Percentiles rank a stretch among this genome's conserved stretches.
Conservation (phyloP, 2,113 vertebrate genomes). For the Callionymus lyra region DNA sequence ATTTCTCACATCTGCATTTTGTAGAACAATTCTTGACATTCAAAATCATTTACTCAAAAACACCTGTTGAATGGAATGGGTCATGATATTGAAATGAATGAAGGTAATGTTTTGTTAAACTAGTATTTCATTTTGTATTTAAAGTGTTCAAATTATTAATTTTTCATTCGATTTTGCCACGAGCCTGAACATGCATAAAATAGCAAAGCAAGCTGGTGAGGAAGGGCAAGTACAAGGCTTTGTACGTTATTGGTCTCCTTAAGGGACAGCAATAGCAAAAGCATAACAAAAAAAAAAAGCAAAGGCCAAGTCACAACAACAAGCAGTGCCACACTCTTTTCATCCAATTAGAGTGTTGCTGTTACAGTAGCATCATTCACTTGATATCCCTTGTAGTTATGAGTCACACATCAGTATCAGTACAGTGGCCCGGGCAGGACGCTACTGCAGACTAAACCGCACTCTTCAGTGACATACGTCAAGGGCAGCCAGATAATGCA, state of each 20-base stretch:
- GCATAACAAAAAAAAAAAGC: no score
- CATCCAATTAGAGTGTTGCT: conserved; percentile 31
- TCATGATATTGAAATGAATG: conserved; percentile 32
- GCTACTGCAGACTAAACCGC: conserved; percentile 24
- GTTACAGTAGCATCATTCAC: conserved; percentile 42
- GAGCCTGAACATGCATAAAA: no score
- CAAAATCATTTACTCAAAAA: no score
- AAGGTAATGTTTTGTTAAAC: conserved; percentile 30
- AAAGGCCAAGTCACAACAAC: conserved; percentile 29
- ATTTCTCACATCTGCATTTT: no score
- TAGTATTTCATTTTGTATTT: conserved; percentile 35
- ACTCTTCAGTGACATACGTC: conserved; percentile 32
- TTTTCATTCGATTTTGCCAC: no score
- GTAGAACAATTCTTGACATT: no score
- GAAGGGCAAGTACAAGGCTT: no score
- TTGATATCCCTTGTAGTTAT: conserved; percentile 51
- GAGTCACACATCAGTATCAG: conserved; percentile 42
- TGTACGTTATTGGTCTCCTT: conserved; percentile 24
- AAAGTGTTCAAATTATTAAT: conserved; percentile 32
- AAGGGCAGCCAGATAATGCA: conserved; percentile 50
- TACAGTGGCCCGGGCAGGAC: conserved; percentile 36
- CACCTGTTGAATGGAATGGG: no score
- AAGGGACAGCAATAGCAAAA: conserved; percentile 33
- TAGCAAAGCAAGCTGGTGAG: no score
- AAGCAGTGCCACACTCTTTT: conserved; percentile 11